Conservation (phyloP, 2,113 vertebrate genomes). For the Sula dactylatra region DNA sequence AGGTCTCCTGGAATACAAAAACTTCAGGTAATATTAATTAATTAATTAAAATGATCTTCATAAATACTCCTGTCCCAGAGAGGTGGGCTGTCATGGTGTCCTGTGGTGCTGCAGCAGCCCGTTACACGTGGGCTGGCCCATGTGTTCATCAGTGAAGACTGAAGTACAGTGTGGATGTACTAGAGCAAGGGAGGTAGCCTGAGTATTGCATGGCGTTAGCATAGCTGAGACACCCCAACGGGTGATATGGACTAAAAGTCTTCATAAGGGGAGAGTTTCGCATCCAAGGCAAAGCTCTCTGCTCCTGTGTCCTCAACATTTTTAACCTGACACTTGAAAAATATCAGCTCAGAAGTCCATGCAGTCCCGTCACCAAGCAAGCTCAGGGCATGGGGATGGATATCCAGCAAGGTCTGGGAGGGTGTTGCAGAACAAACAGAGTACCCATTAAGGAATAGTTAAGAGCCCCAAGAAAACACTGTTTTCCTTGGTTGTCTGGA, state of each 20-base stretch:
- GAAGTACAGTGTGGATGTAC: accelerated
- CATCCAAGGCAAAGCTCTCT: neutral
- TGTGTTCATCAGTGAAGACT: neutral
- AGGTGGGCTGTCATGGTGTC: accelerated
- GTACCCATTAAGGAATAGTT: neutral
- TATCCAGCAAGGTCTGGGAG: neutral
- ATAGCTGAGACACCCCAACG: neutral
- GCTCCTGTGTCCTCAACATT: neutral
- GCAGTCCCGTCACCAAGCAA: neutral
- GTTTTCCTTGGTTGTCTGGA: neutral
- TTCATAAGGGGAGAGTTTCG: neutral
- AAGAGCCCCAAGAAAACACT: neutral
- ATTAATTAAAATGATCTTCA: neutral
- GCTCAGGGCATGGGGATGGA: neutral
- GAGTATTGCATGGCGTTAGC: neutral
- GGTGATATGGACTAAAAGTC: no score
- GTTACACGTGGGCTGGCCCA: neutral
- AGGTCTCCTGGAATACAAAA: neutral
- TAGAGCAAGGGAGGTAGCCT: neutral
- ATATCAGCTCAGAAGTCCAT: neutral
- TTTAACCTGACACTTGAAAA: neutral
- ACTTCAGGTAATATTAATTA: neutral
- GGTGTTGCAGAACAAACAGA: neutral
- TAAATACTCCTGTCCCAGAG: neutral
- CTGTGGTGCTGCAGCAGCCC: neutral